Evolutionary conservation across 2,113 vertebrate genomes (phyloP).

Genomic region (Romanogobio albipinnatus): DNA sequence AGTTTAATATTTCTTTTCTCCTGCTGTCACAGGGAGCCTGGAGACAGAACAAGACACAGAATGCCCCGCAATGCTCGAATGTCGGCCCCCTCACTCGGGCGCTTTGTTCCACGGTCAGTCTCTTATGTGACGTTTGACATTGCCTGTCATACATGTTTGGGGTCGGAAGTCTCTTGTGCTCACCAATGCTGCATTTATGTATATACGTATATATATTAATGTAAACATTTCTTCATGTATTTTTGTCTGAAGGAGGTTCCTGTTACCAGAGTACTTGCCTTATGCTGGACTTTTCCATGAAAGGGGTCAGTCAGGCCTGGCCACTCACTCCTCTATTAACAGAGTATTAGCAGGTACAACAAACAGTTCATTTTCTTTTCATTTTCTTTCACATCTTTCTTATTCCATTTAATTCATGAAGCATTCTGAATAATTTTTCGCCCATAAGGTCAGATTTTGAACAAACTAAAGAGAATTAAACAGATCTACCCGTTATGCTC

Average conservation of each 20-base stretch:
- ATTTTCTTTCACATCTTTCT: background rate
- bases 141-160: background rate
- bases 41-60: conserved; percentile 91
- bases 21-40: conserved; percentile 81
- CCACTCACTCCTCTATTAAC: conserved; percentile 98
- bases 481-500: background rate
- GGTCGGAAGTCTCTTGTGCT: background rate
- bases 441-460: background rate
- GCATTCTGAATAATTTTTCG: background rate
- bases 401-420: background rate
- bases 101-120: conserved; percentile 93
- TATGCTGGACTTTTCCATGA: conserved; percentile 99
- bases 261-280: conserved; percentile 96
- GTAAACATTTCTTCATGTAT: conserved; percentile 26
- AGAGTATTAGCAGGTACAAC: conserved; percentile 91
- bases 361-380: background rate
- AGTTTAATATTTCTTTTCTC: background rate
- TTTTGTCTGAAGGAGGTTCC: conserved; percentile 84
- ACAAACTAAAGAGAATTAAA: background rate
- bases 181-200: no score
- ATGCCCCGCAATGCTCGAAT: conserved; percentile 94
- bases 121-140: background rate
- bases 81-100: conserved; percentile 94
- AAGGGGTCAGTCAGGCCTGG: conserved; percentile 93
- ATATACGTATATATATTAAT: background rate